Percentiles rank a stretch among this genome's conserved stretches.
phyloP scores from a whole-genome alignment of 23 tunicate species.

The Ciona savignyi region DNA sequence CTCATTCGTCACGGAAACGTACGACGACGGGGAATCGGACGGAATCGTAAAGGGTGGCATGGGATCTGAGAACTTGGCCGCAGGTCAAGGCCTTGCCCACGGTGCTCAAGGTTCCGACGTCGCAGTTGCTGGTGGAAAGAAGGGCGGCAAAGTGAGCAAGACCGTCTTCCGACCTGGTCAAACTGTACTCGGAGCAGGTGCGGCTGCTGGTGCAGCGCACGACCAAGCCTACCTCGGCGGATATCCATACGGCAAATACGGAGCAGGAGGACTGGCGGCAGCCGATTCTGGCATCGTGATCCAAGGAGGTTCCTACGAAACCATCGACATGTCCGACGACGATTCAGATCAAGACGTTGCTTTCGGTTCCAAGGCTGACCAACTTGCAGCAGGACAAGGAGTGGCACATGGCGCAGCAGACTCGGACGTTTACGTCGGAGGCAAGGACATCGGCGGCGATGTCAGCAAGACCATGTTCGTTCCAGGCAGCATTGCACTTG shows the following conservation, averaged over 20 bases:
- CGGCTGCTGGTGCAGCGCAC: conserved; percentile 4
- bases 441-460: conserved; percentile 14
- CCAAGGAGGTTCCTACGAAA: background rate
- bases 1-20: conserved; percentile 5
- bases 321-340: background rate
- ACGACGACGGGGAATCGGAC: conserved; percentile 6
- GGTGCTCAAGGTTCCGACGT: conserved; percentile 20
- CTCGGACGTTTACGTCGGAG: conserved; percentile 13
- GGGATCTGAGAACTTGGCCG: conserved; percentile 14
- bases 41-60: conserved; percentile 14
- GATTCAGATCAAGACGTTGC: conserved; percentile 1
- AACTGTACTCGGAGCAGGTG: conserved; percentile 9
- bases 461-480: conserved; percentile 8
- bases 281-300: conserved; percentile 1
- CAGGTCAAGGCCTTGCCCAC: conserved; percentile 6
- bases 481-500: background rate
- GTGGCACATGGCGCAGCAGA: conserved; percentile 5
- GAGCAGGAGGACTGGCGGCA: background rate
- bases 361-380: conserved; percentile 4
- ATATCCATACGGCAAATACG: background rate
- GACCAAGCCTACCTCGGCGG: background rate
- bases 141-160: conserved; percentile 22
- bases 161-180: conserved; percentile 13
- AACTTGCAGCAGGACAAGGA: conserved; percentile 11
- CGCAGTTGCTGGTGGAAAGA: conserved; percentile 34